These are phyloP conservation scores for Mesitornis unicolor DNA, from an alignment of 2,113 vertebrate species.

Conservation along the genomic window DNA sequence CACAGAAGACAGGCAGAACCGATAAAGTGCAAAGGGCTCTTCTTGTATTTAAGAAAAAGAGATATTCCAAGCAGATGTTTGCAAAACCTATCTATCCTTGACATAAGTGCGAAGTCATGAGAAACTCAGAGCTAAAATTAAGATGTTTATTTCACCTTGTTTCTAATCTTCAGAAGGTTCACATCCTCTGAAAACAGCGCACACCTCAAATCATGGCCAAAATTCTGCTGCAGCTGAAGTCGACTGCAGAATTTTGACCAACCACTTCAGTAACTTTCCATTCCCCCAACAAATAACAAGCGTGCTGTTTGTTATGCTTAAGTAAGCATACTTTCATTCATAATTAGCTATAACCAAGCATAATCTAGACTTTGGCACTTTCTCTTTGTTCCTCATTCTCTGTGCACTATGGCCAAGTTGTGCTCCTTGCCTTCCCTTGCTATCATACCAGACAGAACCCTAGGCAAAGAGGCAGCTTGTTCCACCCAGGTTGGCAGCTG, in stretches of 20 bases:
- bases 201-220: background rate
- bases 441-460: background rate
- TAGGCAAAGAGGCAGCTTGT: background rate
- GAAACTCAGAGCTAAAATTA: background rate
- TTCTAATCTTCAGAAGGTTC: background rate
- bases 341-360: background rate
- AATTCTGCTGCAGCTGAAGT: background rate
- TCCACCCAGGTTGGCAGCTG: background rate
- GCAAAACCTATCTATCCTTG: background rate
- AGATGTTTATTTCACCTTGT: background rate
- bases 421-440: background rate
- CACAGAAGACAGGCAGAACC: background rate
- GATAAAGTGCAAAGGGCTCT: background rate
- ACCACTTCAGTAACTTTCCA: background rate
- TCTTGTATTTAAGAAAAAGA: background rate
- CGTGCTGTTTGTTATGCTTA: background rate
- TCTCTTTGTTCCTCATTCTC: background rate
- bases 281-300: background rate
- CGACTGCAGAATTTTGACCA: background rate
- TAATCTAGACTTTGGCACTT: background rate
- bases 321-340: background rate
- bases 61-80: background rate
- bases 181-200: background rate
- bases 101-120: fast-evolving
- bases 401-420: background rate